Percentiles rank a stretch among this genome's conserved stretches.
Conservation (phyloP, 2,113 vertebrate genomes). For the Pelusios castaneus region DNA sequence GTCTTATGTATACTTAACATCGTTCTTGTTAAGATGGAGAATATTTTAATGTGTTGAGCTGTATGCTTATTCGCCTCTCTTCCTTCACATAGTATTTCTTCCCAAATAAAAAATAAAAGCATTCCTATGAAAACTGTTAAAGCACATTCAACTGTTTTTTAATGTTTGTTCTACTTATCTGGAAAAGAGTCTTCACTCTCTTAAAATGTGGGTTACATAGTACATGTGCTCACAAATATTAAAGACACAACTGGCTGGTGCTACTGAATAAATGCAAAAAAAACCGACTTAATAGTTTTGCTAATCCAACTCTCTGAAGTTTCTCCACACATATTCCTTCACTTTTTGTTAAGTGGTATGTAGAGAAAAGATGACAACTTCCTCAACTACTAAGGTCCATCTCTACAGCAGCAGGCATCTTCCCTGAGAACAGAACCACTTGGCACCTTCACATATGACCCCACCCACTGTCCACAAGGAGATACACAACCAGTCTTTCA, state of each 20-base stretch:
- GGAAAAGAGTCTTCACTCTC: background rate
- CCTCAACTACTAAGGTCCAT: background rate
- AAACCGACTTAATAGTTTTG: background rate
- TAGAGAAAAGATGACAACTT: background rate
- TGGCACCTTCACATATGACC: conserved; percentile 13
- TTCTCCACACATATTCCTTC: background rate
- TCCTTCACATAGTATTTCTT: background rate
- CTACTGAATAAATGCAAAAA: background rate
- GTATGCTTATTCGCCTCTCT: background rate
- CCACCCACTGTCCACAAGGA: conserved; percentile 4
- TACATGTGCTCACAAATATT: background rate
- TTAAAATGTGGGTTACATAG: background rate
- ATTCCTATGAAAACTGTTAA: background rate
- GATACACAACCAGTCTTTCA: background rate
- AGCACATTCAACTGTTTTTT: background rate
- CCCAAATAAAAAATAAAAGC: background rate
- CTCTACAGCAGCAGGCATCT: background rate
- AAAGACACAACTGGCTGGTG: background rate
- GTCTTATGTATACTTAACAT: background rate
- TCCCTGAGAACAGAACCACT: background rate
- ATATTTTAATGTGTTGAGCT: background rate
- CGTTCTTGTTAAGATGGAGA: background rate
- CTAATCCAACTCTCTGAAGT: background rate
- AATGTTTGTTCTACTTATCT: background rate
- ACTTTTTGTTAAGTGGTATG: background rate